Conservation (phyloP, 2,113 vertebrate species). For the Halichoerus grypus region DNA sequence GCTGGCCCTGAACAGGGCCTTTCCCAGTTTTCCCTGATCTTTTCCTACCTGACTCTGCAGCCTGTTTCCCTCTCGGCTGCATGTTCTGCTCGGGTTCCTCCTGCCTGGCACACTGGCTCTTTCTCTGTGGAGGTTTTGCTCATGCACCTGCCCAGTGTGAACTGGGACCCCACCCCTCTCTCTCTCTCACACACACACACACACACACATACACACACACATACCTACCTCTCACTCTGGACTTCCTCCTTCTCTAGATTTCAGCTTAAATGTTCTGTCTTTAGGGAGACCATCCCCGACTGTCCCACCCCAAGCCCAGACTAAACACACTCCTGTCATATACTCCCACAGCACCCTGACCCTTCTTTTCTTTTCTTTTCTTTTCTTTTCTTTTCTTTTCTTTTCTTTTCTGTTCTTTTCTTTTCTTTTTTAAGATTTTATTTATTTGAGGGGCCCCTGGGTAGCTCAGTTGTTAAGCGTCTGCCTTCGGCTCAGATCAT, state of each 20-base stretch:
- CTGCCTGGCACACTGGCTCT: background rate
- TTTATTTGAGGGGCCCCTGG: background rate
- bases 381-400: background rate
- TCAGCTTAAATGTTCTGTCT: slow-evolving; percentile 5
- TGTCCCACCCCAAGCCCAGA: background rate
- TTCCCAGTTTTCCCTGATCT: background rate
- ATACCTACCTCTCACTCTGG: background rate
- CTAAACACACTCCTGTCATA: background rate
- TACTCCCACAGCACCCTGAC: background rate
- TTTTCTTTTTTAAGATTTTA: background rate
- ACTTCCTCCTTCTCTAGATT: background rate
- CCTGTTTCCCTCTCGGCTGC: background rate
- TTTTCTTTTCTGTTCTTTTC: background rate
- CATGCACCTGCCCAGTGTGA: background rate
- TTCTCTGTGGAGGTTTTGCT: background rate
- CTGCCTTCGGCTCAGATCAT: too few relatives aligned
- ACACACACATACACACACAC: background rate
- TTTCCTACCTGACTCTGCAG: background rate
- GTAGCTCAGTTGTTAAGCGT: too few relatives aligned
- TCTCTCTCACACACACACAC: background rate
- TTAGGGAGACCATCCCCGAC: background rate
- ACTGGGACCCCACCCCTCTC: background rate
- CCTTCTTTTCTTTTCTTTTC: background rate
- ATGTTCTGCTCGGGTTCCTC: background rate
- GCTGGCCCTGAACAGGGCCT: background rate